Evolutionary conservation across 2,797 vertebrate genomes (phyloP), one percentile per base, ranked within the genome.

Genomic region (Salmo trutta): DNA sequence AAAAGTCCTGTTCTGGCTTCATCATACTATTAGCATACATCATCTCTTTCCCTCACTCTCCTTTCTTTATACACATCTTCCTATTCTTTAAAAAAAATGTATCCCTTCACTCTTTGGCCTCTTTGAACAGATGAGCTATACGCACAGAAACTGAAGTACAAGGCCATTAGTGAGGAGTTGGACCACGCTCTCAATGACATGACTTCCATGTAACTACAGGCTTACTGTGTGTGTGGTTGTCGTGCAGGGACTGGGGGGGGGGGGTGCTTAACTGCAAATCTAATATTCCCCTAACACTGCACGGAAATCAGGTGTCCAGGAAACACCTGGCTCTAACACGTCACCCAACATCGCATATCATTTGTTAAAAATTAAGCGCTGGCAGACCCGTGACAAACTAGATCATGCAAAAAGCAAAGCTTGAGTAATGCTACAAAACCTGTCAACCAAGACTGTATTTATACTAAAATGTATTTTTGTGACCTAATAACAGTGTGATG

Each of bases 131-230:
- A 97, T 19, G 95, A 98, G 92, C 94, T 98, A 3, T 97, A 97
- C 1, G 93, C 96, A 86, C 96, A 97, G 93, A 98, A 98, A 92
- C 95, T 98, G 78, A 97, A 97, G 93, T 96, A 97, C 94, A 98
- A 97, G 91, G 96, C 96, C 36, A 95, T 97, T 95, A 97, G 96
- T 16, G 94, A 98, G 91, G 96, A 97, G 93, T 91, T 97, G 77
- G 96, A 96, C 92, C 96, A 96, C 79, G 95, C 96, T 54, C 95
- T 98, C 85, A 96, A 95, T 83, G 95, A 97, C 88, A 96, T 96
- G 95, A 97, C 95, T 73, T 98, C 96, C 33, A 92, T 97, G 93
- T 97, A 94, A 95, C 88, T 91, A 78, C 73, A 72, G 73, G 53
- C 16, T 76, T 75, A 5, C 27, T 52, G 31, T 79, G 74, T 78